These are phyloP conservation scores for Parauchenoglanis punctatus DNA, from an alignment of 2,797 vertebrate species.

Conservation along the genomic window DNA sequence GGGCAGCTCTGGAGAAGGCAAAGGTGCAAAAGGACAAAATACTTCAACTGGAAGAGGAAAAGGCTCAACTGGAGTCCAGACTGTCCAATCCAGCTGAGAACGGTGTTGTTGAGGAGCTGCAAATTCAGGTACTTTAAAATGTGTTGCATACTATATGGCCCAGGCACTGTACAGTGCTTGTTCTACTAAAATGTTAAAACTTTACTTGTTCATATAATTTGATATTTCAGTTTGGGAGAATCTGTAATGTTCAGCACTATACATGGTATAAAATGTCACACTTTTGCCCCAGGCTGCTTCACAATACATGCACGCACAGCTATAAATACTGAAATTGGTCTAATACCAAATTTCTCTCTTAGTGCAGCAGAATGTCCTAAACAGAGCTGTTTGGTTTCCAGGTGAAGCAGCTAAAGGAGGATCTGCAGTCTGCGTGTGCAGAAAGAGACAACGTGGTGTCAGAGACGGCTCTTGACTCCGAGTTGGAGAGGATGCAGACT, in stretches of 20 bases:
- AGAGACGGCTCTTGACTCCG: slow-evolving; percentile 31
- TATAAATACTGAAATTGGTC: background rate
- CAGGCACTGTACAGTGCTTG: background rate
- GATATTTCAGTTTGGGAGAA: background rate
- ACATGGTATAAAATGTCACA: no score
- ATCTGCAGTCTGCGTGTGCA: slow-evolving; percentile 44
- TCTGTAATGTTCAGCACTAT: no score
- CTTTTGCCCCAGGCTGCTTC: no score
- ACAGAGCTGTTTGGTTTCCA: background rate
- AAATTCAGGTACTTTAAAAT: slow-evolving; percentile 27
- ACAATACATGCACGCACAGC: no score
- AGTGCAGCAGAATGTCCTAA: background rate
- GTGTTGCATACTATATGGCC: background rate
- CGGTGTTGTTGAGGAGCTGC: slow-evolving; percentile 21
- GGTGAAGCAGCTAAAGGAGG: slow-evolving; percentile 50
- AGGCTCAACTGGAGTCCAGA: slow-evolving; percentile 1
- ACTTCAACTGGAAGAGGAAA: slow-evolving; percentile 9
- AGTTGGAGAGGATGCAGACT: slow-evolving; percentile 53
- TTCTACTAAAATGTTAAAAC: background rate
- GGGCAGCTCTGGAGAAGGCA: slow-evolving; percentile 70
- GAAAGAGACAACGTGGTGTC: slow-evolving; percentile 40
- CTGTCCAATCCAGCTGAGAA: background rate
- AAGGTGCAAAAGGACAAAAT: slow-evolving; percentile 62
- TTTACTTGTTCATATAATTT: background rate
- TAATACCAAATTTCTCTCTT: background rate